A percentile compares a stretch with the other conserved stretches of the same genome.
phyloP scores from a whole-genome alignment of 2,888 invertebrate genomes.

The Cheilosia vulpina region DNA sequence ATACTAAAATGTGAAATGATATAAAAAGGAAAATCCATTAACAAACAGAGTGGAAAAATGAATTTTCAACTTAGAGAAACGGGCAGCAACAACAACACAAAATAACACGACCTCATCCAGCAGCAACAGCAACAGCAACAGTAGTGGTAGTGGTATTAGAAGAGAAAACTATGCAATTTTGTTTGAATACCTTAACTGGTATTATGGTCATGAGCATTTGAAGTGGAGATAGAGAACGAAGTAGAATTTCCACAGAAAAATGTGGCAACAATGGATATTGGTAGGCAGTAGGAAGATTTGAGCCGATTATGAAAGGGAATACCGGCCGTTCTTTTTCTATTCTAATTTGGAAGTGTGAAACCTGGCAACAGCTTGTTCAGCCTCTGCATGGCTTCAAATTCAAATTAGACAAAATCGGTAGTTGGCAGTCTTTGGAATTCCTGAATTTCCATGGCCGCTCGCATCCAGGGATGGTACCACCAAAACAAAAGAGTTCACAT shows the following conservation, averaged over 20 bases:
- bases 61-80: slow-evolving; percentile 42
- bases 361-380: not conserved
- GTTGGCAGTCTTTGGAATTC: not conserved
- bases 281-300: not conserved
- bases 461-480: not conserved
- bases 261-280: slow-evolving; percentile 65
- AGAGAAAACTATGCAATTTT: slow-evolving; percentile 35
- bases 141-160: slow-evolving; percentile 10
- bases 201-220: slow-evolving; percentile 50
- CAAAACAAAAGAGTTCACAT: slow-evolving; percentile 24
- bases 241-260: slow-evolving; percentile 35
- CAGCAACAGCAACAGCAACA: not conserved
- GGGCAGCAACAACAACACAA: not conserved
- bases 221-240: slow-evolving; percentile 19
- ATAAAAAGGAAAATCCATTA: slow-evolving; percentile 69
- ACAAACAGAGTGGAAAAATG: slow-evolving; percentile 51
- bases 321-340: not conserved
- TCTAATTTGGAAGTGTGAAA: not conserved
- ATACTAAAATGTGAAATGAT: slow-evolving; percentile 27
- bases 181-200: slow-evolving; percentile 50
- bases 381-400: not conserved
- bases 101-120: not conserved
- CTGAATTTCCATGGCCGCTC: not conserved
- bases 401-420: no score
- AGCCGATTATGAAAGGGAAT: slow-evolving; percentile 29